Evolutionary conservation across 2,113 vertebrate genomes (phyloP), one percentile per base, ranked within the genome.

Genomic region (Triplophysa tibetana): DNA sequence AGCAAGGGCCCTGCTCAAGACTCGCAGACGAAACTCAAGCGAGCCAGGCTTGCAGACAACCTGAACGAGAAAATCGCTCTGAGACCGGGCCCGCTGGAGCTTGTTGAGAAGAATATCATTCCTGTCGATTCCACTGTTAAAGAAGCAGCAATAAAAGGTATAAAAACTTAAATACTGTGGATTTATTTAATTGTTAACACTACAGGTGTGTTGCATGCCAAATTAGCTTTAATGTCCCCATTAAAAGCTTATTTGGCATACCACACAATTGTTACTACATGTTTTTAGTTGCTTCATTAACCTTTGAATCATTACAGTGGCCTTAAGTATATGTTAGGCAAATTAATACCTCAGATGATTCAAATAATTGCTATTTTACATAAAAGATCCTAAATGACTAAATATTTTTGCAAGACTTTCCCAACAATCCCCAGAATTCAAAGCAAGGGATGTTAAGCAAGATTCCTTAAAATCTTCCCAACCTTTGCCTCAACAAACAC

Each of bases 61-160:
- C 95, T 97, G 88, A 97, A 95, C 45, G 94, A 95, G 88, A 97
- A 95, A 89, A 95, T 97, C 69, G 94, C 96, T 60, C 94, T 97
- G 72, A 93, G 95, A 80, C 96, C 95, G 0, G 95, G 96, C 58
- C 96, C 95, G 2, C 85, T 97, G 90, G 95, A 97, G 87, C 91
- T 97, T 91, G 94, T 98, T 84, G 94, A 95, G 90, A 97, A 96
- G 93, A 98, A 96, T 84, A 98, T 96, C 60, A 93, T 97, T 84
- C 94, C 96, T 0, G 90, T 96, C 4, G 93, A 96, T 87, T 93
- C 94, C 0, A 91, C 93, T 73, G 88, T 95, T 90, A 95, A 95
- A 88, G 94, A 95, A 70, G 93, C 92, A 33, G 92, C 93, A 70
- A 92, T 94, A 82, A 95, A 95, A 95, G 96, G 95, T 96, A 95